phyloP scores from a whole-genome alignment of 2,888 invertebrate species.

The Plagiodera versicolora region DNA sequence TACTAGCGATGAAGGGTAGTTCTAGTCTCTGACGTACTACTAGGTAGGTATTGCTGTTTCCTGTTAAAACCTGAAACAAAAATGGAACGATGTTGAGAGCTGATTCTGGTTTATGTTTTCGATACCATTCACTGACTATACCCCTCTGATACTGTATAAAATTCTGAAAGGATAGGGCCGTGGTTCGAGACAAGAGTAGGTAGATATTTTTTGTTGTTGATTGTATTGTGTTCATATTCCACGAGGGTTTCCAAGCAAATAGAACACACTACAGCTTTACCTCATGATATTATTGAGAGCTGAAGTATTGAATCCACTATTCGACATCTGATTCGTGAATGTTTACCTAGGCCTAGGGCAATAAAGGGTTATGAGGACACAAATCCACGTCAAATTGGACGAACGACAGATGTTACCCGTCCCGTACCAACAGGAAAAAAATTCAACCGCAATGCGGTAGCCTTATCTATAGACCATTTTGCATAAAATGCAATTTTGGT shows the following conservation, averaged over 20 bases:
- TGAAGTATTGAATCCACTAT: neutral
- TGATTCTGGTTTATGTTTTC: neutral
- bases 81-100: too few relatives aligned
- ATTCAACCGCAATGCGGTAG: slow-evolving; percentile 38
- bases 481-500: slow-evolving; percentile 38
- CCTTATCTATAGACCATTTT: slow-evolving; percentile 36
- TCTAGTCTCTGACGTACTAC: slow-evolving; percentile 72
- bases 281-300: neutral
- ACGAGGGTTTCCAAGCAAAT: too few relatives aligned
- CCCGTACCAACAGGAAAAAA: slow-evolving; percentile 29
- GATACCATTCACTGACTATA: too few relatives aligned
- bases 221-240: too few relatives aligned
- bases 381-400: slow-evolving; percentile 25
- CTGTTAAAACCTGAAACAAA: slow-evolving; percentile 68
- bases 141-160: too few relatives aligned
- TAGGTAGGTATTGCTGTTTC: slow-evolving; percentile 77
- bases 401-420: slow-evolving; percentile 36
- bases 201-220: too few relatives aligned
- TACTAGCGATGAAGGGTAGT: slow-evolving; percentile 82
- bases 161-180: too few relatives aligned
- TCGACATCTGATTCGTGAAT: neutral
- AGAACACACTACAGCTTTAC: too few relatives aligned
- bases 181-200: too few relatives aligned
- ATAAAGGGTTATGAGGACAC: slow-evolving; percentile 23
- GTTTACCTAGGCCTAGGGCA: slow-evolving; percentile 20